A percentile compares a stretch with the other conserved stretches of the same genome.
These are phyloP conservation scores for Falcunculus frontatus DNA, from an alignment of 2,113 vertebrate genomes.

Conservation along the genomic window DNA sequence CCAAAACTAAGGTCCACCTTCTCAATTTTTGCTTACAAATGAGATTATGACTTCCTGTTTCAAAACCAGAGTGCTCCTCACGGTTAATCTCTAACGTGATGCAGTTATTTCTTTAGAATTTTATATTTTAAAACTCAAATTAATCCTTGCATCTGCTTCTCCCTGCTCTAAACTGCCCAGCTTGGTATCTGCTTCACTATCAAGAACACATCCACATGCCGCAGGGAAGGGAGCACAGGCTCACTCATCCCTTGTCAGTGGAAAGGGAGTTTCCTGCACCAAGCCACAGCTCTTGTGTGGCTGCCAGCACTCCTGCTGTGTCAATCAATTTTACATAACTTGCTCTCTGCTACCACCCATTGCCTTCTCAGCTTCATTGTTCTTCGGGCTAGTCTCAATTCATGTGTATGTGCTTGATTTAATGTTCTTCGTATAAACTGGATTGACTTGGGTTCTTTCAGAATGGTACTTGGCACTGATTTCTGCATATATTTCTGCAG, in stretches of 20 bases:
- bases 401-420: not conserved
- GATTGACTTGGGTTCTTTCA: not conserved
- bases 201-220: fast-evolving
- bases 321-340: not conserved
- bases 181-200: not conserved
- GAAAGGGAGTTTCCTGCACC: not conserved
- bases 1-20: not conserved
- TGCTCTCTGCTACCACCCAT: constrained; percentile 15
- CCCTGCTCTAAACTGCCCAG: not conserved
- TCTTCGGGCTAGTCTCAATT: not conserved
- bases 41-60: not conserved
- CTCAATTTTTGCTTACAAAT: not conserved
- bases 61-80: not conserved
- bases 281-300: not conserved
- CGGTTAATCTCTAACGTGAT: fast-evolving
- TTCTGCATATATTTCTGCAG: not conserved
- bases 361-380: not conserved
- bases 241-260: fast-evolving
- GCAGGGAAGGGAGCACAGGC: not conserved
- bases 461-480: not conserved
- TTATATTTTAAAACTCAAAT: not conserved
- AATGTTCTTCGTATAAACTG: not conserved
- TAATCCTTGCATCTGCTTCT: not conserved
- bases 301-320: not conserved
- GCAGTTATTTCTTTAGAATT: not conserved